These are phyloP conservation scores for Drosophila lini DNA, from an alignment of 1,140 invertebrate genomes.

Conservation along the genomic window DNA sequence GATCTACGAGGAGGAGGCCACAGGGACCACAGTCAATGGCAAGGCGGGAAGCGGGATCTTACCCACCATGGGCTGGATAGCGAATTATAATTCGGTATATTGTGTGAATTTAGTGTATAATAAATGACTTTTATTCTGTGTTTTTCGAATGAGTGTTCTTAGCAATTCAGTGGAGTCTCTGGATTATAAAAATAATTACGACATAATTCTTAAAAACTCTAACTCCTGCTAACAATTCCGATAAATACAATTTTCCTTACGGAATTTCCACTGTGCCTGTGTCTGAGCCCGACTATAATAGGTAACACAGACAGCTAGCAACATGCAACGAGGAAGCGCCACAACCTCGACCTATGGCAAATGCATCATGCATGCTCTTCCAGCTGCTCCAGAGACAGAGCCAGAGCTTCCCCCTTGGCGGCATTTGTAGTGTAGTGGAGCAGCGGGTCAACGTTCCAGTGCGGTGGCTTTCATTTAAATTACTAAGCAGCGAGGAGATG, in stretches of 20 bases:
- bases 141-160: too few species aligned
- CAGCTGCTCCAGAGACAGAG: not conserved
- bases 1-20: constrained; percentile 16
- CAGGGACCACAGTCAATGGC: constrained; percentile 12
- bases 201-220: not conserved
- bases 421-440: constrained; percentile 41
- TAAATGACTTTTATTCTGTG: not conserved
- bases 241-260: not conserved
- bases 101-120: not conserved
- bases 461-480: constrained; percentile 18
- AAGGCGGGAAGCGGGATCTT: constrained; percentile 1
- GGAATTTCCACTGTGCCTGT: not conserved
- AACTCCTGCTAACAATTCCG: not conserved
- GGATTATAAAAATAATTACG: not conserved
- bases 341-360: constrained; percentile 36
- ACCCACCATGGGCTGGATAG: constrained; percentile 2
- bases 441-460: constrained; percentile 44
- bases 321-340: constrained; percentile 35
- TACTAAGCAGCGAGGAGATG: constrained; percentile 5
- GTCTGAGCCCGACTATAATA: not conserved
- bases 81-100: not conserved
- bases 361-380: not conserved
- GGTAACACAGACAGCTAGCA: not conserved
- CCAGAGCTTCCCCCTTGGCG: not conserved
- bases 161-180: not conserved